These are phyloP conservation scores for Lingula anatina DNA, from an alignment of 2,888 invertebrate genomes.

Conservation along the genomic window DNA sequence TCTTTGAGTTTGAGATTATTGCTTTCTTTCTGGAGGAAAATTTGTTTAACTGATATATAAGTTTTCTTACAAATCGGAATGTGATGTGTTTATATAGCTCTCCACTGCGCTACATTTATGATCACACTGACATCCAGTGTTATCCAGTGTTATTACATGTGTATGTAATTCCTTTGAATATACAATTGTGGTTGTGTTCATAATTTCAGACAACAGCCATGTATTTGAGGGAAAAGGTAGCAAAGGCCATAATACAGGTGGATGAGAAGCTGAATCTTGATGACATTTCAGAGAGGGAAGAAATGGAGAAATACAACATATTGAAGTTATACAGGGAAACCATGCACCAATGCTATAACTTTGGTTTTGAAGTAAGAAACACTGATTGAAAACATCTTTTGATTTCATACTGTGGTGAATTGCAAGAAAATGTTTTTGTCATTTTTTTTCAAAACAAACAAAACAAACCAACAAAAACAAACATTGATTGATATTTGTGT, in stretches of 20 bases:
- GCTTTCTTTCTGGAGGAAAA: no score
- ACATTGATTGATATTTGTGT: no score
- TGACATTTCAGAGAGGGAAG: constrained; percentile 56
- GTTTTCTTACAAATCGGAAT: no score
- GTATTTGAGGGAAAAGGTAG: constrained; percentile 59
- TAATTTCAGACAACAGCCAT: constrained; percentile 58
- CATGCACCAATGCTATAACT: constrained; percentile 80
- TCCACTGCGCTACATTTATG: no score
- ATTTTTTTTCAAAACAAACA: background rate
- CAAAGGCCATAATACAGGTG: constrained; percentile 58
- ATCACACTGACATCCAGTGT: no score
- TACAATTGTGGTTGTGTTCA: no score
- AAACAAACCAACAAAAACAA: no score
- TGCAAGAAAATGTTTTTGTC: constrained; percentile 13
- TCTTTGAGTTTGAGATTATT: no score
- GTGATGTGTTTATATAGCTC: no score
- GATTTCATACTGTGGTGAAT: constrained; percentile 8
- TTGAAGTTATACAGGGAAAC: constrained; percentile 68
- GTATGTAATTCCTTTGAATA: no score
- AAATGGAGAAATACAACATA: constrained; percentile 60
- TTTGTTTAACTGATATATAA: no score
- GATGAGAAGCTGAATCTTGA: constrained; percentile 58
- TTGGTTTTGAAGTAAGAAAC: constrained; percentile 71
- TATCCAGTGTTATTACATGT: no score
- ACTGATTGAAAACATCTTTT: background rate